Percentiles rank a stretch among this genome's conserved stretches.
Evolutionary conservation across 1,140 invertebrate species (phyloP).

Genomic region (Idris sp.): DNA sequence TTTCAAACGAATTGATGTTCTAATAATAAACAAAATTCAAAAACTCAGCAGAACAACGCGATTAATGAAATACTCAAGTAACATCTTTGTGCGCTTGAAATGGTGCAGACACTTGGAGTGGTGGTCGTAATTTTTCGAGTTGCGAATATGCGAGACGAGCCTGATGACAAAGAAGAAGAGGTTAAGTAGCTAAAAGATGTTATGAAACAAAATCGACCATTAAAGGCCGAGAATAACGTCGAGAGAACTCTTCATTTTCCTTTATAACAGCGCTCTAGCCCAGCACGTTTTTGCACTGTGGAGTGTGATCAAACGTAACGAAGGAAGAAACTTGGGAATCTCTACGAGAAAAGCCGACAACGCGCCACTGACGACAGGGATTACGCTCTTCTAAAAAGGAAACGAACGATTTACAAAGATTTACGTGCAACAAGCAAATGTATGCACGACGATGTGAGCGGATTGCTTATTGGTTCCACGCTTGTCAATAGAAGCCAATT

Average conservation of each 20-base stretch:
- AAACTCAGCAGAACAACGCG: conserved; percentile 18
- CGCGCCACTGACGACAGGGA: conserved; percentile 40
- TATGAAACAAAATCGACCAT: conserved; percentile 51
- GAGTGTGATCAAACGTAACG: conserved; percentile 69
- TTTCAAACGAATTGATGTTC: conserved; percentile 44
- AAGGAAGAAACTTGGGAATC: conserved; percentile 48
- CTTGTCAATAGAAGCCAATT: not conserved
- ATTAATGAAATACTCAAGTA: conserved; percentile 53
- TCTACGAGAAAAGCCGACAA: conserved; percentile 49
- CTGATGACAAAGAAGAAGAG: conserved; percentile 42
- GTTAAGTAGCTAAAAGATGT: conserved; percentile 28
- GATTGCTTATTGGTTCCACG: too few relatives aligned
- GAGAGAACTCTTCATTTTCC: conserved; percentile 58
- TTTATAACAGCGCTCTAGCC: conserved; percentile 66
- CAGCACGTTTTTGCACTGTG: conserved; percentile 60
- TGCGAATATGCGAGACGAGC: conserved; percentile 29
- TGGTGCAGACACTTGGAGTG: conserved; percentile 29
- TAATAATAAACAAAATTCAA: too few relatives aligned
- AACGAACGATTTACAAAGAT: conserved; percentile 51
- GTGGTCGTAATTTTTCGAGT: conserved; percentile 53
- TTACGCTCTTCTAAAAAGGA: conserved; percentile 42
- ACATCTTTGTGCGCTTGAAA: conserved; percentile 45
- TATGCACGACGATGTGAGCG: conserved; percentile 25
- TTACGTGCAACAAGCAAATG: conserved; percentile 18
- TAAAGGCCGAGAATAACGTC: conserved; percentile 63